Evolutionary conservation across 2,797 vertebrate species (phyloP).

Genomic region (Brachymystax lenok): DNA sequence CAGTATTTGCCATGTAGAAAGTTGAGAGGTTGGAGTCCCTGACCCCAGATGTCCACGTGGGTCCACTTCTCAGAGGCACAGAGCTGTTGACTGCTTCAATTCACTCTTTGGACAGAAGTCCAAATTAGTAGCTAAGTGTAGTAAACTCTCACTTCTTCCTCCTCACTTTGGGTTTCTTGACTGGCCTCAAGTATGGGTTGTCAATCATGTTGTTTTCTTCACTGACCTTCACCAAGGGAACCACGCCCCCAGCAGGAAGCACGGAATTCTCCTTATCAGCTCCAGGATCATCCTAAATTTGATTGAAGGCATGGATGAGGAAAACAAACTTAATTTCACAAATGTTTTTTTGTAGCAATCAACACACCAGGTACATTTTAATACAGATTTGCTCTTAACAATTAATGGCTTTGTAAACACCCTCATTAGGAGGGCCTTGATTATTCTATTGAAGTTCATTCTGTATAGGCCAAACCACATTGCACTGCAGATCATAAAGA

Average conservation of each 20-base stretch:
- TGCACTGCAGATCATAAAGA: not conserved
- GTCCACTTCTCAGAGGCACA: conserved; percentile 8
- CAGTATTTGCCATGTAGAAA: not conserved
- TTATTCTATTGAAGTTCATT: not conserved
- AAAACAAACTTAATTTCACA: not conserved
- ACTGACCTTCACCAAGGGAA: conserved; percentile 80
- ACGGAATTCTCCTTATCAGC: conserved; percentile 92
- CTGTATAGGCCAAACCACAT: not conserved
- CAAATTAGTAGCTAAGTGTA: not conserved
- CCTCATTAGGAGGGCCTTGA: not conserved
- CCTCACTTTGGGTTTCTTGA: conserved; percentile 97
- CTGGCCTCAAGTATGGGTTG: conserved; percentile 94
- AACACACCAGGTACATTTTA: not conserved
- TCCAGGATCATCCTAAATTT: conserved; percentile 85
- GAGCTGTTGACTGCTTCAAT: conserved; percentile 13
- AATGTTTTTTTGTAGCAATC: not conserved
- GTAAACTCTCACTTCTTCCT: conserved; percentile 88
- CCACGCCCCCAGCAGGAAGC: conserved; percentile 82
- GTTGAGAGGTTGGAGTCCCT: not conserved
- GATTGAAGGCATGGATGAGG: not conserved
- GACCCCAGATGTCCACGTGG: not conserved
- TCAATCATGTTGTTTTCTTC: conserved; percentile 91
- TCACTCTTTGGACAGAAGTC: conserved; percentile 19
- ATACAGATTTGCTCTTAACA: not conserved
- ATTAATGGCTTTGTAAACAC: not conserved